A percentile compares a stretch with the other conserved stretches of the same genome.
Conservation (phyloP, 2,797 vertebrate species). For the Botia kubotai region DNA sequence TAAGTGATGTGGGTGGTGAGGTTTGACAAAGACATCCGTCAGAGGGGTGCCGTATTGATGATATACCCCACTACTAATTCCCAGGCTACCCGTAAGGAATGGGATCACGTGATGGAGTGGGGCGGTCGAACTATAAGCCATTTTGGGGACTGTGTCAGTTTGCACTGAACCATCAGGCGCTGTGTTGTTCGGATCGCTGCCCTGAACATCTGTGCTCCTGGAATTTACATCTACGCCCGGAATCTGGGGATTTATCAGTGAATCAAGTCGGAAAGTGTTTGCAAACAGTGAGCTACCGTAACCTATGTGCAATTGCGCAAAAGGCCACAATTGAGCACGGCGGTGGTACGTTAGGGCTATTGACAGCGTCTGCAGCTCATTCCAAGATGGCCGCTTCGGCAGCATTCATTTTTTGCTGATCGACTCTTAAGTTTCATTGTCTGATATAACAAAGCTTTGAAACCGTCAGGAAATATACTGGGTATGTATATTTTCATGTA, state of each 20-base stretch:
- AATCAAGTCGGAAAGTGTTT: conserved; percentile 19
- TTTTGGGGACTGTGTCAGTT: conserved; percentile 99
- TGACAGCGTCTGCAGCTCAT: conserved; percentile 99
- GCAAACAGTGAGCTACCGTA: conserved; percentile 18
- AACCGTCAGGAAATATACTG: conserved; percentile 35
- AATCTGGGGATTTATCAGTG: conserved; percentile 13
- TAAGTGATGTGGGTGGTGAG: conserved; percentile 19
- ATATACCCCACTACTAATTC: conserved; percentile 89
- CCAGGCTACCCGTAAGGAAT: conserved; percentile 94
- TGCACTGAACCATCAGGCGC: conserved; percentile 86
- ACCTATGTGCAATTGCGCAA: conserved; percentile 74
- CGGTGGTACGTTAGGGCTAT: conserved; percentile 80
- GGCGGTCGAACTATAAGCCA: conserved; percentile 97
- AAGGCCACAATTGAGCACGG: conserved; percentile 80
- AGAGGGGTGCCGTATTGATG: conserved; percentile 61
- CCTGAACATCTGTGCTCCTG: conserved; percentile 21
- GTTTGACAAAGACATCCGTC: conserved; percentile 57
- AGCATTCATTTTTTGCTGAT: conserved; percentile 98
- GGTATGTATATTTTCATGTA: conserved; percentile 50
- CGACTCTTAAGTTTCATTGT: conserved; percentile 99
- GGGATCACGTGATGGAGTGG: conserved; percentile 92
- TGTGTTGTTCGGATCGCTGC: conserved; percentile 80
- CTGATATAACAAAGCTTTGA: conserved; percentile 63
- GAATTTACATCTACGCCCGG: not conserved
- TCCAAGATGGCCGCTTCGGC: conserved; percentile 99